A percentile compares a stretch with the other conserved stretches of the same genome.
phyloP scores from a whole-genome alignment of 2,113 vertebrate genomes.

The Elgaria multicarinata region DNA sequence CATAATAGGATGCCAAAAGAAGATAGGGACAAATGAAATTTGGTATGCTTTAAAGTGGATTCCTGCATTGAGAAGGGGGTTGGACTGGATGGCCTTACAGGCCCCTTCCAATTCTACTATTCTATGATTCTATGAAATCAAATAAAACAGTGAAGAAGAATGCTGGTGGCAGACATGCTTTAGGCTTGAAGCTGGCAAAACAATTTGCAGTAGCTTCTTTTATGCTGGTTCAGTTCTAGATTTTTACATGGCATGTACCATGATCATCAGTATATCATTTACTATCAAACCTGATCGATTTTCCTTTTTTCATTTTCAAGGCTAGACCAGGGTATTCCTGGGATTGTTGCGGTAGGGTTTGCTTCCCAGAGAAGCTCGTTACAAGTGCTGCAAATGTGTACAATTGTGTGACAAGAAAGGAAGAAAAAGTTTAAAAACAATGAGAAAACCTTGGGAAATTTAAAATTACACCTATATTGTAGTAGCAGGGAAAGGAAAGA shows the following conservation, averaged over 20 bases:
- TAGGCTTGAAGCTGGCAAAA: not conserved
- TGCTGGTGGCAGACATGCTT: not conserved
- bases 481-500: not conserved
- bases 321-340: not conserved
- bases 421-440: not conserved
- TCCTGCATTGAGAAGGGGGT: too few relatives aligned
- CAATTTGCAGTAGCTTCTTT: not conserved
- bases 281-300: not conserved
- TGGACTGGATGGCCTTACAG: too few relatives aligned
- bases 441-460: not conserved
- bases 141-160: not conserved
- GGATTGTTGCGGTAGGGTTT: not conserved
- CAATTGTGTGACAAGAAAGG: not conserved
- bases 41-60: too few relatives aligned
- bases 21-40: not conserved
- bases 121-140: too few relatives aligned
- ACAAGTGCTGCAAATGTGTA: not conserved
- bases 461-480: not conserved
- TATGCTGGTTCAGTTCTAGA: not conserved
- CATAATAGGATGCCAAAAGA: not conserved
- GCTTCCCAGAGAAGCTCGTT: not conserved
- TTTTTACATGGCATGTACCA: not conserved
- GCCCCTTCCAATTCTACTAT: too few relatives aligned
- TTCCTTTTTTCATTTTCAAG: not conserved
- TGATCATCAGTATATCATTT: not conserved